Evolutionary conservation across 2,888 invertebrate species (phyloP).

Genomic region (Drosophila anomalata): DNA sequence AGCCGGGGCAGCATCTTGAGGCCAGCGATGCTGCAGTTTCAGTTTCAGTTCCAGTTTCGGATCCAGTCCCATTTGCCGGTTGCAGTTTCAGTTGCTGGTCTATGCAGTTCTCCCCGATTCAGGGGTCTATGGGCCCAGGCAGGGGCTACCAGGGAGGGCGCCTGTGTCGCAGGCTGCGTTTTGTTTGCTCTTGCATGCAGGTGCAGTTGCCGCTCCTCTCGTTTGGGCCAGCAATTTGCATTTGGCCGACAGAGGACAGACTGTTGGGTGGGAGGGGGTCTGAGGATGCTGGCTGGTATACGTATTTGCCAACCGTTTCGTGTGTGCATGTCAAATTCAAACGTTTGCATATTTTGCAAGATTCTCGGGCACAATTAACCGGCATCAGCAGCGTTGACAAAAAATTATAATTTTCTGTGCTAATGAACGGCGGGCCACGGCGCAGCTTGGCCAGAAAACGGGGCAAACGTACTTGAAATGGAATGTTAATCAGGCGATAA

Average conservation of each 20-base stretch:
- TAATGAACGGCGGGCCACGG: conserved; percentile 55
- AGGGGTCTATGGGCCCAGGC: conserved; percentile 51
- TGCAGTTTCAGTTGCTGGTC: conserved; percentile 55
- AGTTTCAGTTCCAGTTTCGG: conserved; percentile 14
- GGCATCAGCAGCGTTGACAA: conserved; percentile 64
- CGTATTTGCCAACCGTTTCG: conserved; percentile 77
- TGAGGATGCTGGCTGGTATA: conserved; percentile 26
- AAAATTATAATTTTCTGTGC: conserved; percentile 71
- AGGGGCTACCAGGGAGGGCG: conserved; percentile 7
- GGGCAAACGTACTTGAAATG: conserved; percentile 47
- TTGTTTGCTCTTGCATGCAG: conserved; percentile 71
- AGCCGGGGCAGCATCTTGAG: conserved; percentile 65
- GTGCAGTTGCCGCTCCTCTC: conserved; percentile 62
- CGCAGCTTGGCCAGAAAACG: conserved; percentile 43
- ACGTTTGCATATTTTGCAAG: conserved; percentile 77
- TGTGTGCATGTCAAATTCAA: conserved; percentile 78
- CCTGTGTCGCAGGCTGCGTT: conserved; percentile 64
- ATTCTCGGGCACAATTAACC: conserved; percentile 76
- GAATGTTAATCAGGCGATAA: conserved; percentile 44
- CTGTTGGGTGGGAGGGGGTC: neutral
- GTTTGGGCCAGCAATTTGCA: conserved; percentile 67
- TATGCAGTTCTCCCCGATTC: conserved; percentile 67
- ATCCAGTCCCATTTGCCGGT: conserved; percentile 6
- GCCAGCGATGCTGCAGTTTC: conserved; percentile 33
- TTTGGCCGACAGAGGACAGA: conserved; percentile 49